Evolutionary conservation across 2,113 vertebrate species (phyloP), one percentile per base, ranked within the genome.

Genomic region (Isurus oxyrinchus): DNA sequence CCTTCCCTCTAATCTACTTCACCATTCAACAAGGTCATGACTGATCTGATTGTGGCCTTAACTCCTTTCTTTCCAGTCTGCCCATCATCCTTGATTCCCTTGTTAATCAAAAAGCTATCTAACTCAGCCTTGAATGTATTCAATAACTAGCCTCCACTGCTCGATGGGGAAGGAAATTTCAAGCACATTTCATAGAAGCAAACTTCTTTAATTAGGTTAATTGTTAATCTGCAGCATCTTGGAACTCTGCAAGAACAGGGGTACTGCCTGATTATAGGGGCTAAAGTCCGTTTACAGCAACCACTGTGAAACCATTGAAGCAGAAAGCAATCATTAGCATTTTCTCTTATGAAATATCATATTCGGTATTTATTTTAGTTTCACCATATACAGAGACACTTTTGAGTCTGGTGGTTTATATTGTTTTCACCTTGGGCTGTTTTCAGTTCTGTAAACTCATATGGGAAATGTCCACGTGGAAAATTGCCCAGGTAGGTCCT

Each of bases 271-370:
- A 84, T 84, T 84, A 44, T 84, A 84, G 19, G 5, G 81, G 81
- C 81, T 16, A 49, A 23, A 21, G 40, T 84, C 81, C 19, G 44
- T 84, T 84, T 49, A 44, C 19, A 84, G 19, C 40, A 44, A 84
- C 81, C 40, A 84, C 81, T 84, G 79, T 84, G 79, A 84, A 40
- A 84, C 79, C 79, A 84, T 44, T 84, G 81, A 84, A 84, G 49
- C 81, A 84, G 81, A 84, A 84, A 84, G 16, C 40, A 49, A 84
- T 40, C 81, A 84, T 84, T 84, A 44, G 16, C 40, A 84, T 16
- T 84, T 84, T 84, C 8, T 14, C 19, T 44, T 19, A 23, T 27
- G 49, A n/a, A 40, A 84, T 84, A 11, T 84, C 79, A 84, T 5
- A 44, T 84, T n/a, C n/a, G 44, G n/a, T 14, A 84, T 44, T 84